Conservation (phyloP, 1,140 invertebrate genomes). For the Leptopilina boulardi region DNA sequence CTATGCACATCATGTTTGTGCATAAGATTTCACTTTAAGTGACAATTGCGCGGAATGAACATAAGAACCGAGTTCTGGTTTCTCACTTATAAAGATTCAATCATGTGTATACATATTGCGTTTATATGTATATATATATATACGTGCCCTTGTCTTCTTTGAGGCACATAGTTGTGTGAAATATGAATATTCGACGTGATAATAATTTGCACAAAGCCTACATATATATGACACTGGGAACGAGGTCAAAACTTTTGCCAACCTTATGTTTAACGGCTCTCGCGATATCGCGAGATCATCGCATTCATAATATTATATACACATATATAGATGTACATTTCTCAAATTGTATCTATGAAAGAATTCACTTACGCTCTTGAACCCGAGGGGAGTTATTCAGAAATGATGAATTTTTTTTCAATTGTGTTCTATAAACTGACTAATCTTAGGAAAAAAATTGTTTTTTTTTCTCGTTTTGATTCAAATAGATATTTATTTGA, state of each 20-base stretch:
- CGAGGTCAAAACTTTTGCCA: constrained; percentile 52
- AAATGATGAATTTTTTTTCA: too few relatives aligned
- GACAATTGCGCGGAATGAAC: not conserved
- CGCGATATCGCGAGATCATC: constrained; percentile 47
- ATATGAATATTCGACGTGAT: constrained; percentile 27
- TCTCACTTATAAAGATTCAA: not conserved
- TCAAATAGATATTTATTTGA: too few relatives aligned
- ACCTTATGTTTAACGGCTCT: constrained; percentile 49
- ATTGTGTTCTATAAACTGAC: too few relatives aligned
- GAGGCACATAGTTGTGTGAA: constrained; percentile 24
- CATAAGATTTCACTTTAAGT: not conserved
- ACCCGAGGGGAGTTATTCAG: too few relatives aligned
- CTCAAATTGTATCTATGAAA: constrained; percentile 42
- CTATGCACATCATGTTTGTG: not conserved
- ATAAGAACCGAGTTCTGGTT: not conserved
- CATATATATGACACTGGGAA: constrained; percentile 38
- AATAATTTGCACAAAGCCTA: constrained; percentile 22
- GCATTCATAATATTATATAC: not conserved
- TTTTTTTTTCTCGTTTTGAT: too few relatives aligned
- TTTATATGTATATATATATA: not conserved
- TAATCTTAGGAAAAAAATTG: too few relatives aligned
- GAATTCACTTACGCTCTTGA: too few relatives aligned
- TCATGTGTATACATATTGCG: not conserved
- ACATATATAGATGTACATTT: constrained; percentile 59
- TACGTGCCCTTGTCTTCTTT: not conserved